phyloP scores from a whole-genome alignment of 2,888 invertebrate genomes.

The Drosophila lutescens region DNA sequence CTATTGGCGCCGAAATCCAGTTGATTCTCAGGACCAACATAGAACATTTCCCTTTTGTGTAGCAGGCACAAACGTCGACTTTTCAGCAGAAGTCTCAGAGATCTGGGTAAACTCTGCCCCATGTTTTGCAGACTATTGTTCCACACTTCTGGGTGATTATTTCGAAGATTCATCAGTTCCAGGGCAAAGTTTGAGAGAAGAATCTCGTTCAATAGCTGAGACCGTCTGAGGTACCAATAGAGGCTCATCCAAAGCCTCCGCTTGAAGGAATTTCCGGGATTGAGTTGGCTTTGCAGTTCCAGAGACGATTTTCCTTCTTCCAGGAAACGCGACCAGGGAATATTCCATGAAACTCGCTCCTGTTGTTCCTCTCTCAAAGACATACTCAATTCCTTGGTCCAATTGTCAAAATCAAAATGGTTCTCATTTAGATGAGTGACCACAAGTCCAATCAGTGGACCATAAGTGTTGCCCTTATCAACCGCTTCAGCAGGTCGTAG shows the following conservation, averaged over 20 bases:
- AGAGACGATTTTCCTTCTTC: background rate
- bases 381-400: conserved; percentile 40
- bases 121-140: conserved; percentile 61
- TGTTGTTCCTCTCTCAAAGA: conserved; percentile 30
- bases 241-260: conserved; percentile 58
- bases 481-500: background rate
- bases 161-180: conserved; percentile 43
- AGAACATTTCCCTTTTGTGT: conserved; percentile 48
- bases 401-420: conserved; percentile 38
- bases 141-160: conserved; percentile 3
- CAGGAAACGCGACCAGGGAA: conserved; percentile 31
- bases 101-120: conserved; percentile 57
- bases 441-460: conserved; percentile 1
- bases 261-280: conserved; percentile 52
- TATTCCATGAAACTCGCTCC: conserved; percentile 53
- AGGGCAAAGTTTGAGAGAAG: conserved; percentile 55
- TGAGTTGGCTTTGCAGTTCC: conserved; percentile 35
- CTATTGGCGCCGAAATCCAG: conserved; percentile 53
- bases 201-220: conserved; percentile 18
- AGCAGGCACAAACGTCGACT: conserved; percentile 59
- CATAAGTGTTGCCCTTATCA: background rate
- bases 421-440: conserved; percentile 16
- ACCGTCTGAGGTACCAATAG: conserved; percentile 57
- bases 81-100: conserved; percentile 43
- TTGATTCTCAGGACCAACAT: conserved; percentile 10